Evolutionary conservation across 2,113 vertebrate genomes (phyloP).

Genomic region (Oncorhynchus keta): DNA sequence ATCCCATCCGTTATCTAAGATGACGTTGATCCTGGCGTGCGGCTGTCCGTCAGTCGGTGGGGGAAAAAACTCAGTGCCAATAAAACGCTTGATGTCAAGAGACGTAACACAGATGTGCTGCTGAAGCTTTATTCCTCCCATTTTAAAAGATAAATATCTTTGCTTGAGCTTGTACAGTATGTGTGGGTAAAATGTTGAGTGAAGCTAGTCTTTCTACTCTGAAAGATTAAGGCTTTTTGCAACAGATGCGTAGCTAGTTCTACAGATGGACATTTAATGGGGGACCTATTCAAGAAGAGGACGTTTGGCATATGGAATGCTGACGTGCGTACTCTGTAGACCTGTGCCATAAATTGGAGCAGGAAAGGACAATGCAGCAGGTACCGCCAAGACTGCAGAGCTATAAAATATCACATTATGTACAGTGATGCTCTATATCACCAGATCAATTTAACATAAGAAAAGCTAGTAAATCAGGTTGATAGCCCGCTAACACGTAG

Average conservation of each 20-base stretch:
- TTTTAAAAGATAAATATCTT: neutral
- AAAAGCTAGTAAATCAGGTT: neutral
- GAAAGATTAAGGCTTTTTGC: neutral
- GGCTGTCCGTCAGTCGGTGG: neutral
- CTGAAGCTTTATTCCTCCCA: too few relatives aligned
- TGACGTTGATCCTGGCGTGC: neutral
- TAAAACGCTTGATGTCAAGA: neutral
- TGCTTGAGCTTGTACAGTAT: neutral
- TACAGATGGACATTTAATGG: too few relatives aligned
- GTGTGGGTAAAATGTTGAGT: neutral
- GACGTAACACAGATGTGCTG: neutral
- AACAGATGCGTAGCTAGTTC: too few relatives aligned
- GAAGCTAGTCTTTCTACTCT: neutral
- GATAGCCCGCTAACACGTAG: neutral
- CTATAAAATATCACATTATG: neutral
- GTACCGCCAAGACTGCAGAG: neutral
- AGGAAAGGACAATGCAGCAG: neutral
- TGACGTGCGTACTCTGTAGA: neutral
- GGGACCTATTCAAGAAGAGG: neutral
- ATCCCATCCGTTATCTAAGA: conserved; percentile 18
- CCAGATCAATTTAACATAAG: neutral
- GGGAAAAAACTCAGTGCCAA: neutral
- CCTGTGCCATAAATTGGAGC: neutral
- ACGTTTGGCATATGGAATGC: neutral
- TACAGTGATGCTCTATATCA: neutral